Conservation (phyloP, 1,140 invertebrate genomes). For the Oedothorax gibbosus region DNA sequence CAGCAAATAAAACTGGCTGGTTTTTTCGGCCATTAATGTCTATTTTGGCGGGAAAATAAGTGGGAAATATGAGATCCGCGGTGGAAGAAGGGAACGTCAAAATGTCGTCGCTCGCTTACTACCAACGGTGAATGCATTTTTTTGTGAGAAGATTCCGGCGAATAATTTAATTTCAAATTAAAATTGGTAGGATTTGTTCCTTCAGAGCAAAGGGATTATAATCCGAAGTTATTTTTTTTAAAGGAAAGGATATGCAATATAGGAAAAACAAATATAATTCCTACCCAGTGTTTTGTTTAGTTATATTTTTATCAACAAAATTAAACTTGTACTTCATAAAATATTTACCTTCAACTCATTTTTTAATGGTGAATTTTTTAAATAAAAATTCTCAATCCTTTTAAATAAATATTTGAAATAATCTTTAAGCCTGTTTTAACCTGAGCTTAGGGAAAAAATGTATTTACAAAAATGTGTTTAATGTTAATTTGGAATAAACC, state of each 20-base stretch:
- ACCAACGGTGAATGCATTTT: neutral
- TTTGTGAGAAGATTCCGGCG: neutral
- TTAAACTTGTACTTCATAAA: too few relatives aligned
- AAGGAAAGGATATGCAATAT: neutral
- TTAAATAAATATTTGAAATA: too few relatives aligned
- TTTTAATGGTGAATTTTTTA: too few relatives aligned
- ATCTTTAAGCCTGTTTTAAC: too few relatives aligned
- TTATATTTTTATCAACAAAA: too few relatives aligned
- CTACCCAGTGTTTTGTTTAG: too few relatives aligned
- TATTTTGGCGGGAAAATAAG: neutral
- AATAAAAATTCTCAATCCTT: too few relatives aligned
- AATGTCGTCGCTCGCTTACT: neutral
- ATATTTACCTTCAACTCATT: too few relatives aligned
- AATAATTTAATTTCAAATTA: conserved; percentile 33
- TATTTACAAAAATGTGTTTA: too few relatives aligned
- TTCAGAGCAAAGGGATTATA: neutral
- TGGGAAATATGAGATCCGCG: conserved; percentile 16
- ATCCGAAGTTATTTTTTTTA: neutral
- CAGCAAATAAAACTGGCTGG: conserved; percentile 1
- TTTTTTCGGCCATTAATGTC: conserved; percentile 35
- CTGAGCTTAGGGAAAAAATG: too few relatives aligned
- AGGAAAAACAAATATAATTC: neutral
- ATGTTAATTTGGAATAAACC: too few relatives aligned
- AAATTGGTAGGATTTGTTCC: neutral
- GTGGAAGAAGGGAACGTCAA: neutral